Conservation (phyloP, 2,797 vertebrate species). For the Florisuga fusca region DNA sequence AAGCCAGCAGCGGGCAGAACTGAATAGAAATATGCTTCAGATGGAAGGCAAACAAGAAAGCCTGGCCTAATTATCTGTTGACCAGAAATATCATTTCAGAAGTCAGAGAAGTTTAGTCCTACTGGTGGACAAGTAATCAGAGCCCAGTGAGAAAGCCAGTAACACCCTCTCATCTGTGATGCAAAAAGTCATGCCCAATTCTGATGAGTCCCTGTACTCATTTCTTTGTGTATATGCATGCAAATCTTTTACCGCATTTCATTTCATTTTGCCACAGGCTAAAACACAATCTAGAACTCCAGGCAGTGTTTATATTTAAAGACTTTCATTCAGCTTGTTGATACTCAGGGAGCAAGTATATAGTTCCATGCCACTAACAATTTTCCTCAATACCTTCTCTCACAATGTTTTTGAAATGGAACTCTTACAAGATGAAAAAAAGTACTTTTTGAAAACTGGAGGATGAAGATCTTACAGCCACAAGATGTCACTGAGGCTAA, state of each 20-base stretch:
- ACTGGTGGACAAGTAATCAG: background rate
- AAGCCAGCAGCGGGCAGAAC: background rate
- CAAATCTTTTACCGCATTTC: background rate
- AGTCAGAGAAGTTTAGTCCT: background rate
- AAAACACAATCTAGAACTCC: background rate
- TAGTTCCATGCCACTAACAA: background rate
- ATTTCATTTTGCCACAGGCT: background rate
- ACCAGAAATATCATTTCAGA: background rate
- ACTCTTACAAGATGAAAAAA: background rate
- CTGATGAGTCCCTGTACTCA: background rate
- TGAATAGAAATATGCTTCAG: background rate
- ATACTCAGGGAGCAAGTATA: background rate
- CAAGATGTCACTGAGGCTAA: background rate
- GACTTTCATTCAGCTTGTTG: background rate
- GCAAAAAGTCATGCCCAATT: background rate
- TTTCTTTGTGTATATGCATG: background rate
- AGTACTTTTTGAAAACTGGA: background rate
- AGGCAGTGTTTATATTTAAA: background rate
- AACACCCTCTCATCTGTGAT: background rate
- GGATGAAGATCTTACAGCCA: background rate
- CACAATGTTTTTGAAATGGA: background rate
- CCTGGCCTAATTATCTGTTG: background rate
- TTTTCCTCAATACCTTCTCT: background rate
- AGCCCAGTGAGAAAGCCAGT: background rate
- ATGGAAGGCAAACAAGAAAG: background rate